Percentiles rank a stretch among this genome's conserved stretches.
Evolutionary conservation across 64 coral and sea anemone species (phyloP).

Genomic region (Cladopsammia gracilis): DNA sequence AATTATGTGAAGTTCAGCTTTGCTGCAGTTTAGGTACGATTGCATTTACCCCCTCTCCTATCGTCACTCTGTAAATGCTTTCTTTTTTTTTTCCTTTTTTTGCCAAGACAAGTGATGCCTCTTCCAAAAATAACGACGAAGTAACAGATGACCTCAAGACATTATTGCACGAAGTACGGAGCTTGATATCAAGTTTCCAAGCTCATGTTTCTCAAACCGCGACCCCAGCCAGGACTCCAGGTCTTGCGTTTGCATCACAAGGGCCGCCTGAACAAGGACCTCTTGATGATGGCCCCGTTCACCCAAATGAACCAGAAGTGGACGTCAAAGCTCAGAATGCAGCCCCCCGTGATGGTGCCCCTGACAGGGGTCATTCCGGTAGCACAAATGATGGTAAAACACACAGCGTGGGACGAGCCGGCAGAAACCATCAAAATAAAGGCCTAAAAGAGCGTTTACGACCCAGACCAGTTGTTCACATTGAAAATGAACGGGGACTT

Average conservation of each 20-base stretch:
- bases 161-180: slow-evolving; percentile 62
- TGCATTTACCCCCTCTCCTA: background rate
- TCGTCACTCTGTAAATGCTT: background rate
- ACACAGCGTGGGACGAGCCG: background rate
- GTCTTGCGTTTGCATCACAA: background rate
- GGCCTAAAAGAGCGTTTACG: background rate
- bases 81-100: background rate
- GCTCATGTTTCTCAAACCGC: slow-evolving; percentile 31
- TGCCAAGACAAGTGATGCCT: background rate
- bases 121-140: slow-evolving; percentile 32
- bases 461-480: background rate
- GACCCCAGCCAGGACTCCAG: background rate
- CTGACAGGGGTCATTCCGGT: background rate
- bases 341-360: background rate
- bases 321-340: background rate
- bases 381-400: background rate
- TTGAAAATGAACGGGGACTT: background rate
- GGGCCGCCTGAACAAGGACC: background rate
- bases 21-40: too few species aligned
- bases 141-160: slow-evolving; percentile 59
- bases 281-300: background rate
- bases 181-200: slow-evolving; percentile 64
- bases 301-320: background rate
- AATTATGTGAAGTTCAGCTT: too few species aligned
- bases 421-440: background rate